These are phyloP conservation scores for Eustalomyia histrio DNA, from an alignment of 2,888 invertebrate species.

Conservation along the genomic window DNA sequence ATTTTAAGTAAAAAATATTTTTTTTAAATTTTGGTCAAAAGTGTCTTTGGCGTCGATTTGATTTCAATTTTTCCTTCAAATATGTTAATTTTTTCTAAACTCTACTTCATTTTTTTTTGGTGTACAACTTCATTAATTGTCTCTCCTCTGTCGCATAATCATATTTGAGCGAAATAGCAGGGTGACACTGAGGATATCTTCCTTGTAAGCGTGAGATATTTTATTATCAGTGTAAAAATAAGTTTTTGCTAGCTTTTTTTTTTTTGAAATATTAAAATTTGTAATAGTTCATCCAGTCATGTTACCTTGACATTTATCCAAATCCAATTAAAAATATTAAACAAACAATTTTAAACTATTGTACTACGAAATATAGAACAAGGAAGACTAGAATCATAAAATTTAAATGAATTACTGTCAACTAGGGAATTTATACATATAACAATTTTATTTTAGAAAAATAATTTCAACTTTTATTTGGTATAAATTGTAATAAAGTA, in stretches of 20 bases:
- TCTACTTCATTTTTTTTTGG: too few species aligned
- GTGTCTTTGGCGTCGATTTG: too few species aligned
- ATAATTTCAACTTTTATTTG: not conserved
- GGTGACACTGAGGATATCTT: too few species aligned
- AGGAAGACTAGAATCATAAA: constrained; percentile 25
- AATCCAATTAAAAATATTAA: constrained; percentile 31
- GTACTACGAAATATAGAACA: constrained; percentile 28
- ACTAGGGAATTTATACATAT: not conserved
- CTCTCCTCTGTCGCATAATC: too few species aligned
- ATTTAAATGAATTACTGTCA: constrained; percentile 24
- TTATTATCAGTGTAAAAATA: not conserved
- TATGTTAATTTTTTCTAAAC: too few species aligned
- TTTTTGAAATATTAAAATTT: constrained; percentile 20
- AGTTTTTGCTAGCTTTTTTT: not conserved
- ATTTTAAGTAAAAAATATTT: too few species aligned
- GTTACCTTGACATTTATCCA: constrained; percentile 55
- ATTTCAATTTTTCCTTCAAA: too few species aligned
- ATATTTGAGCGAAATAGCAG: too few species aligned
- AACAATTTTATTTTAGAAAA: not conserved
- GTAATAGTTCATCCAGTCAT: constrained; percentile 2
- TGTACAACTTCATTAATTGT: too few species aligned
- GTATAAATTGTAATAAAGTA: not conserved
- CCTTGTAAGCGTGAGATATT: too few species aligned
- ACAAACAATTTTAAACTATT: not conserved
- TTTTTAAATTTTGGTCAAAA: too few species aligned